Evolutionary conservation across 2,113 vertebrate genomes (phyloP).

Genomic region (Dendropsophus ebraccatus): DNA sequence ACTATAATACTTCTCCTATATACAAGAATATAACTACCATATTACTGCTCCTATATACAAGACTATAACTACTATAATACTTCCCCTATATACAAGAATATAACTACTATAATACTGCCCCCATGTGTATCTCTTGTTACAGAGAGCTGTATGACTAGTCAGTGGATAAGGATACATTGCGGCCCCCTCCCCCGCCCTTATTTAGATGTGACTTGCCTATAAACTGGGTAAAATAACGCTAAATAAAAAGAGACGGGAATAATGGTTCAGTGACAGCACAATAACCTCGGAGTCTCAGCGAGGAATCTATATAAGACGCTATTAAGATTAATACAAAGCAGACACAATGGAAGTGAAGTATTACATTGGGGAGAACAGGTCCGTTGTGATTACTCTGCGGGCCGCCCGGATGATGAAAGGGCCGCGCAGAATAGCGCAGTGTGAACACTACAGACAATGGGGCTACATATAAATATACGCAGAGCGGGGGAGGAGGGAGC

Average conservation of each 20-base stretch:
- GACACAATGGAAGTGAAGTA: neutral
- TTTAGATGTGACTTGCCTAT: neutral
- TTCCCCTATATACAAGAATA: neutral
- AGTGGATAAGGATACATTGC: neutral
- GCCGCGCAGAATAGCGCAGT: neutral
- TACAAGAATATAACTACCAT: too few species aligned
- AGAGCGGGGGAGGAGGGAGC: neutral
- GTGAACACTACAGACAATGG: neutral
- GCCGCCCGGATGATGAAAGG: slow-evolving; percentile 4
- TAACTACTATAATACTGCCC: too few species aligned
- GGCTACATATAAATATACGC: neutral
- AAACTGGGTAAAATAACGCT: neutral
- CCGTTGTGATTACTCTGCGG: neutral
- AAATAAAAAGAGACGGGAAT: neutral
- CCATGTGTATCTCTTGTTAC: neutral
- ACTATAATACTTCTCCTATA: too few species aligned
- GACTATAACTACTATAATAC: neutral
- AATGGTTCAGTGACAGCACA: neutral
- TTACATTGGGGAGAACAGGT: neutral
- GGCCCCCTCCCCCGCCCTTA: neutral
- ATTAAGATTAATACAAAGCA: slow-evolving; percentile 3
- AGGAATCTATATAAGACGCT: neutral
- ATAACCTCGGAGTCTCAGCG: neutral
- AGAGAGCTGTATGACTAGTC: neutral
- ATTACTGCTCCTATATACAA: too few species aligned